These are phyloP conservation scores for Rhinoptilus africanus DNA, from an alignment of 2,113 vertebrate species.

Conservation along the genomic window DNA sequence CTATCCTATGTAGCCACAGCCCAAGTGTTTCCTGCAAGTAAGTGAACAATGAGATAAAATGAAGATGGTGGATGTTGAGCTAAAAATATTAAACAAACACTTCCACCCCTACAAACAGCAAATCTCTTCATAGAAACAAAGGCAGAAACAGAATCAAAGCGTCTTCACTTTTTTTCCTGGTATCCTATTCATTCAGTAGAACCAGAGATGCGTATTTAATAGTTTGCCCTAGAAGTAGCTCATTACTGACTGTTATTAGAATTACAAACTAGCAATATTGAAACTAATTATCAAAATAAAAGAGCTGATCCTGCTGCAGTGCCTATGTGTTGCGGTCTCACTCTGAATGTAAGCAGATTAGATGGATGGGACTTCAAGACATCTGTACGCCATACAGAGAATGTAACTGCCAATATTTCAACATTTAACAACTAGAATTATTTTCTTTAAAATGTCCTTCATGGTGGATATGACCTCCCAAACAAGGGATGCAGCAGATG, in stretches of 20 bases:
- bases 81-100: background rate
- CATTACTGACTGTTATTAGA: background rate
- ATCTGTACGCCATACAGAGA: background rate
- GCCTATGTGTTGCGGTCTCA: background rate
- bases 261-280: background rate
- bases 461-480: background rate
- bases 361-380: background rate
- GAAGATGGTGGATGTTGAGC: background rate
- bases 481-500: background rate
- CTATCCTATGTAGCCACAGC: background rate
- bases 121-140: background rate
- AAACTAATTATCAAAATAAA: background rate
- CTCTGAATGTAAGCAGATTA: background rate
- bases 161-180: background rate
- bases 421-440: background rate
- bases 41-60: background rate
- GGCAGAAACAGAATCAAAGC: background rate
- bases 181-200: background rate
- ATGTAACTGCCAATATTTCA: background rate
- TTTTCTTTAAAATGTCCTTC: background rate
- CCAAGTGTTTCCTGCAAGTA: background rate
- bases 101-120: background rate
- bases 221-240: background rate
- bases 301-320: background rate
- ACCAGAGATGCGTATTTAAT: background rate